These are phyloP conservation scores for Muschampia plurimacula DNA, from an alignment of 2,888 invertebrate species.

Conservation along the genomic window DNA sequence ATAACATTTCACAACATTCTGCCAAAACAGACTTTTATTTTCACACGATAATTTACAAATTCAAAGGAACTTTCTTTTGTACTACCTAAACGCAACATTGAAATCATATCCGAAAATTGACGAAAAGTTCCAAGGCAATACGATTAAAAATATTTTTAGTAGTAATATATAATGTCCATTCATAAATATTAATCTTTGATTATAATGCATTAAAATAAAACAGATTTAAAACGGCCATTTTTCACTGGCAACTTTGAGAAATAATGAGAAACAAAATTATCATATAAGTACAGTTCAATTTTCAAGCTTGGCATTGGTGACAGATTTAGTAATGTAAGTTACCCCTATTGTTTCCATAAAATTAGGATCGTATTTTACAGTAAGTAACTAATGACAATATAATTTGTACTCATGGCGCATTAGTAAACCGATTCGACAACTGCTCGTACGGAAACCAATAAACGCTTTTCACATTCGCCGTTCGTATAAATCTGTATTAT, in stretches of 20 bases:
- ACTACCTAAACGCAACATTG: slow-evolving; percentile 34
- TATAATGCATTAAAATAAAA: too few relatives aligned
- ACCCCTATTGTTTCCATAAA: too few relatives aligned
- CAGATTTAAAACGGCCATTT: too few relatives aligned
- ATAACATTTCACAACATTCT: slow-evolving; percentile 31
- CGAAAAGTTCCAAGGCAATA: slow-evolving; percentile 4
- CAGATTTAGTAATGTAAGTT: too few relatives aligned
- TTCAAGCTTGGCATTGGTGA: too few relatives aligned
- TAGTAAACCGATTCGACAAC: too few relatives aligned
- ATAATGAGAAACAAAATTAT: too few relatives aligned
- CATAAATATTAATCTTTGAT: background rate
- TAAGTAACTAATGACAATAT: background rate
- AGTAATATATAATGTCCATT: background rate
- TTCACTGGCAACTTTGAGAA: too few relatives aligned
- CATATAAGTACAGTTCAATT: too few relatives aligned
- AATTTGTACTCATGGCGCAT: slow-evolving; percentile 8
- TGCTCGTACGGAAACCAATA: too few relatives aligned
- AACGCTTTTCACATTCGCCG: too few relatives aligned
- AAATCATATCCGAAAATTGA: slow-evolving; percentile 17
- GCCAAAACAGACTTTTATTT: slow-evolving; percentile 22
- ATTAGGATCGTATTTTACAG: background rate
- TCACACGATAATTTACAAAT: slow-evolving; percentile 16
- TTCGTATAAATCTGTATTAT: too few relatives aligned
- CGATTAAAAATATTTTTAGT: background rate
- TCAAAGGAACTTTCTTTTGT: slow-evolving; percentile 37